A percentile compares a stretch with the other conserved stretches of the same genome.
These are phyloP conservation scores for Elephas maximus DNA, from an alignment of 2,113 vertebrate genomes.

Conservation along the genomic window DNA sequence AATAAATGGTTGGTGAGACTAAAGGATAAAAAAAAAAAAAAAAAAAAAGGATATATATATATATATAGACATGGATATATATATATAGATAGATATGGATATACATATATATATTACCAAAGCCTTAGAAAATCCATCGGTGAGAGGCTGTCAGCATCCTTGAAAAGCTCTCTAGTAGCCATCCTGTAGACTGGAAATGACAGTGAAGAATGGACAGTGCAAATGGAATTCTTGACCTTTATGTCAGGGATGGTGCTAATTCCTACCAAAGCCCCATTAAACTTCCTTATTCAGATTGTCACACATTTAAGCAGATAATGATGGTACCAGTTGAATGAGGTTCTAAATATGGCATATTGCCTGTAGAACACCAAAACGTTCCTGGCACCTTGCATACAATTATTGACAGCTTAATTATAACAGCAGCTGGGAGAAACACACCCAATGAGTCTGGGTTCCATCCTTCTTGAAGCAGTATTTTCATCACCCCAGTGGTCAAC, in stretches of 20 bases:
- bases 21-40: no score
- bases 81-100: no score
- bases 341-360: no score
- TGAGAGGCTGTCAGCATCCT: neutral
- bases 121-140: neutral
- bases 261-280: no score
- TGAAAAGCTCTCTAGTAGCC: neutral
- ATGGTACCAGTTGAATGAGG: no score
- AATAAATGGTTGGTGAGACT: no score
- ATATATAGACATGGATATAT: no score
- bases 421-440: neutral
- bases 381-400: neutral
- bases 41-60: no score
- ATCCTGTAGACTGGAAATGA: neutral
- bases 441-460: neutral
- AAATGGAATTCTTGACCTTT: neutral
- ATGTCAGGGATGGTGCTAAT: neutral
- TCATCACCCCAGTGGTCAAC: neutral
- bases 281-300: no score
- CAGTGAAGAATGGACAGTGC: neutral
- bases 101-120: neutral
- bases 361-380: neutral
- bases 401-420: neutral
- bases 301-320: no score
- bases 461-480: neutral